phyloP scores from a whole-genome alignment of 2,888 invertebrate genomes.

The Zhuqinia jingwanae region DNA sequence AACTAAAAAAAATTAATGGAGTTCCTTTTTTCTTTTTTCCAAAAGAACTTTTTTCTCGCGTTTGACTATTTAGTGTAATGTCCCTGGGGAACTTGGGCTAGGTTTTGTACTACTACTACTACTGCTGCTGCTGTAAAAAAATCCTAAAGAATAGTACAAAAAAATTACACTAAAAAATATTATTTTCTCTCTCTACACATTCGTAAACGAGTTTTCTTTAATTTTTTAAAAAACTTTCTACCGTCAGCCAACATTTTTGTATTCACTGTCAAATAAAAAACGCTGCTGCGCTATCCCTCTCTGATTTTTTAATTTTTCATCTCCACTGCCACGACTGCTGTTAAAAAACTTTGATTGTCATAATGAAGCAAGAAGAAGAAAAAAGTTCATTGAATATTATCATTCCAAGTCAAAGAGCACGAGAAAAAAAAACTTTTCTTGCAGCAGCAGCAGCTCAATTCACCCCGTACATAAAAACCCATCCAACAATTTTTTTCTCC shows the following conservation, averaged over 20 bases:
- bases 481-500: background rate
- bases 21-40: background rate
- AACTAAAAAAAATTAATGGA: background rate
- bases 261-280: too few relatives aligned
- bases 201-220: background rate
- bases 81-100: too few relatives aligned
- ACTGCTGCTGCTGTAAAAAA: too few relatives aligned
- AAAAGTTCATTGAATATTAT: background rate
- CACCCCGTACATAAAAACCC: slow-evolving; percentile 17
- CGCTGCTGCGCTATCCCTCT: background rate
- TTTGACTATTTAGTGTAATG: too few relatives aligned
- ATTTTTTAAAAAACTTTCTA: slow-evolving; percentile 2
- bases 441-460: slow-evolving; percentile 27
- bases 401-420: background rate
- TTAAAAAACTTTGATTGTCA: slow-evolving; percentile 32
- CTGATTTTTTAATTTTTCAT: background rate
- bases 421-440: background rate
- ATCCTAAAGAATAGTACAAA: background rate
- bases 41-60: background rate
- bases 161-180: background rate
- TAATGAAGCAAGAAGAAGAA: background rate
- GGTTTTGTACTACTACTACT: background rate
- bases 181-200: too few relatives aligned
- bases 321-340: background rate
- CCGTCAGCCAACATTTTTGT: background rate